Percentiles rank a stretch among this genome's conserved stretches.
These are phyloP conservation scores for Thunnus thynnus DNA, from an alignment of 2,113 vertebrate species.

Conservation along the genomic window DNA sequence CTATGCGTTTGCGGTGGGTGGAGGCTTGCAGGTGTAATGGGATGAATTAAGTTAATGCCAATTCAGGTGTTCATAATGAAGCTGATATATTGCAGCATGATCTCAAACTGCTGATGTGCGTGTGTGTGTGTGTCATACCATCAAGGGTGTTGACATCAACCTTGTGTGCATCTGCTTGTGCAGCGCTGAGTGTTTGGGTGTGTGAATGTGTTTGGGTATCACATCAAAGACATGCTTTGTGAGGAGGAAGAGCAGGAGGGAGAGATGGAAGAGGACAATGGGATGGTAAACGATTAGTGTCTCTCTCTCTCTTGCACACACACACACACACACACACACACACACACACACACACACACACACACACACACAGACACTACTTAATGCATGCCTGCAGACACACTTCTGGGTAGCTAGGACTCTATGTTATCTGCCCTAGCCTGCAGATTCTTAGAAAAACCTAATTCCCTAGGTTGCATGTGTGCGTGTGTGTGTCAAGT, in stretches of 20 bases:
- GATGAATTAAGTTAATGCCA: conserved; percentile 45
- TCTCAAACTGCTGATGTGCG: background rate
- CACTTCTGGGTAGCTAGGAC: conserved; percentile 69
- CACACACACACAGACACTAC: conserved; percentile 29
- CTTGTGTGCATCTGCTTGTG: background rate
- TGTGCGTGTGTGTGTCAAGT: conserved; percentile 47
- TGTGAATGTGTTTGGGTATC: conserved; percentile 21
- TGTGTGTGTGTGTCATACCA: background rate
- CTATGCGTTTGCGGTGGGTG: conserved; percentile 54
- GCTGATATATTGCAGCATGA: conserved; percentile 4
- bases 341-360: conserved; percentile 24
- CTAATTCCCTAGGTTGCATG: conserved; percentile 68
- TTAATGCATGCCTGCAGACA: conserved; percentile 76
- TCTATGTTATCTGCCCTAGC: conserved; percentile 73
- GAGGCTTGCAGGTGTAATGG: conserved; percentile 51
- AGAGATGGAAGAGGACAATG: conserved; percentile 54
- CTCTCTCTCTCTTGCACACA: background rate
- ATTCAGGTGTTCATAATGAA: conserved; percentile 31
- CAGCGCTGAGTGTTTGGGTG: background rate
- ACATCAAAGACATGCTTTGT: conserved; percentile 59
- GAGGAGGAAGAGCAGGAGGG: conserved; percentile 32
- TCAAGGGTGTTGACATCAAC: conserved; percentile 7
- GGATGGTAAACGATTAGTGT: conserved; percentile 37
- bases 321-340: background rate
- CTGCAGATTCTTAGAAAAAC: conserved; percentile 72